Conservation (phyloP, 2,888 invertebrate genomes). For the Homarus gammarus region DNA sequence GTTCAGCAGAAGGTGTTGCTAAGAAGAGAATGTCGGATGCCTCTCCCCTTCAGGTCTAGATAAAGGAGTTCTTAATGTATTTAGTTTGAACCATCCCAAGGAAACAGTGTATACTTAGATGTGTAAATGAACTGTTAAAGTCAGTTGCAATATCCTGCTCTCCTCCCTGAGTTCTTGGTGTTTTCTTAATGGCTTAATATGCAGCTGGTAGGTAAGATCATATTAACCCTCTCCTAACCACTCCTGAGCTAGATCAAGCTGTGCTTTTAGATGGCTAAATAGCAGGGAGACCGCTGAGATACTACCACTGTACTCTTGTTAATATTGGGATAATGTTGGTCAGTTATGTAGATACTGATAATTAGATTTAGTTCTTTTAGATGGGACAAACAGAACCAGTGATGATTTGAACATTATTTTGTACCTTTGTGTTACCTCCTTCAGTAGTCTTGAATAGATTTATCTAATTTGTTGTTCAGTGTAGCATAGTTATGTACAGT, state of each 20-base stretch:
- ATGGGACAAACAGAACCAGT: neutral
- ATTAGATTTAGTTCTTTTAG: no score
- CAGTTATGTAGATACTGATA: neutral
- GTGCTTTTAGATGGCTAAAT: conserved; percentile 6
- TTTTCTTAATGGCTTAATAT: conserved; percentile 1
- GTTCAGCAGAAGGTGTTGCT: no score
- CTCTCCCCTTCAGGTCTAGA: neutral
- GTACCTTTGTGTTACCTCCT: neutral
- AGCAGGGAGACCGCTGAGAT: neutral
- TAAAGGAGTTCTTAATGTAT: neutral
- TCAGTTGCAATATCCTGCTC: neutral
- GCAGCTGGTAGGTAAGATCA: conserved; percentile 24
- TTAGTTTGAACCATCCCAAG: neutral
- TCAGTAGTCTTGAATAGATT: neutral
- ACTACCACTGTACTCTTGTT: neutral
- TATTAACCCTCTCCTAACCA: conserved; percentile 27
- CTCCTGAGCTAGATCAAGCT: conserved; percentile 13
- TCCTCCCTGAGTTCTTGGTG: neutral
- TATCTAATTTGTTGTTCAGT: neutral
- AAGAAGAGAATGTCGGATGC: no score
- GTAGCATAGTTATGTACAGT: neutral
- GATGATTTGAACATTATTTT: conserved; percentile 3
- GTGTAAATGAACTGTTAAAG: neutral
- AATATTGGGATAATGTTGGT: neutral
- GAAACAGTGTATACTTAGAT: neutral